These are phyloP conservation scores for Drosophila mimetica DNA, from an alignment of 2,888 invertebrate genomes.

Conservation along the genomic window DNA sequence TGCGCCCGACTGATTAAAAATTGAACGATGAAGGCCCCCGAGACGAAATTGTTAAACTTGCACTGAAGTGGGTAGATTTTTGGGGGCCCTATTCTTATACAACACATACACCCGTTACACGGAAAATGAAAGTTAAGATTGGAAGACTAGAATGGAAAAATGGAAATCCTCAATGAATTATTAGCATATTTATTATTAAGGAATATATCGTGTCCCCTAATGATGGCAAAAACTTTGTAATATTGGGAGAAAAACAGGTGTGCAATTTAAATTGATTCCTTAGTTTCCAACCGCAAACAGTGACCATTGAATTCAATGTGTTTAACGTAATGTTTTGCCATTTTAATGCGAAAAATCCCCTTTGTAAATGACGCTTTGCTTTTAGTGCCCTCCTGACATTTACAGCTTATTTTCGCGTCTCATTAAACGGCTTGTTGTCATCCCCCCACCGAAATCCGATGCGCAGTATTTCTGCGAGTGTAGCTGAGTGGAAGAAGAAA, in stretches of 20 bases:
- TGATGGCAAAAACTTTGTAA: neutral
- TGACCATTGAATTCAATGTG: neutral
- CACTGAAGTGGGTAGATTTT: constrained; percentile 1
- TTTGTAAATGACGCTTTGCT: neutral
- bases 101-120: constrained; percentile 2
- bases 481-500: constrained; percentile 22
- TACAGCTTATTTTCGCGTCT: constrained; percentile 17
- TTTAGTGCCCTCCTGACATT: neutral
- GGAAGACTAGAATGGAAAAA: neutral
- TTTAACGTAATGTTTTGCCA: neutral
- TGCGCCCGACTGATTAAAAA: constrained; percentile 65
- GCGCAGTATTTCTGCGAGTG: constrained; percentile 28
- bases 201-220: too few relatives aligned
- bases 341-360: neutral
- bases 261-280: neutral
- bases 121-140: neutral
- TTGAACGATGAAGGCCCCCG: constrained; percentile 65
- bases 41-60: constrained; percentile 45
- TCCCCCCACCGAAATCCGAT: neutral
- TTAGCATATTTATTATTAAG: too few relatives aligned
- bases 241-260: constrained; percentile 2
- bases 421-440: constrained; percentile 11
- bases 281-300: neutral
- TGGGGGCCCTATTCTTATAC: constrained; percentile 4
- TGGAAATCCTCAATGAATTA: too few relatives aligned